Percentiles rank a stretch among this genome's conserved stretches.
Evolutionary conservation across 2,113 vertebrate species (phyloP).

Genomic region (Alligator mississippiensis): DNA sequence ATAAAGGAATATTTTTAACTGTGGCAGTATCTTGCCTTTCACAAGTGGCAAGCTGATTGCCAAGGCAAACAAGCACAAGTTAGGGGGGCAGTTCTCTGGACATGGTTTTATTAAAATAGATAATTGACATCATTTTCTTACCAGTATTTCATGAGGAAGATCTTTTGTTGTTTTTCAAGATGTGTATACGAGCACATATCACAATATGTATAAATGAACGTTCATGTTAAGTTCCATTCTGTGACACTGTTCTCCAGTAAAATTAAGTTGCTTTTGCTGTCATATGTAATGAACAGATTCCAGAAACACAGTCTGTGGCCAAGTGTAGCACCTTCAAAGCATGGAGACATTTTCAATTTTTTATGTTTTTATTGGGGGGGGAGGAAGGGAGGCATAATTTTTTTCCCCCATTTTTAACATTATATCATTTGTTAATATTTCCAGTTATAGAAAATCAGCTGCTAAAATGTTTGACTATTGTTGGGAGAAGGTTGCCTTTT

Average conservation of each 20-base stretch:
- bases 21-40: constrained; percentile 52
- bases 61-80: constrained; percentile 29
- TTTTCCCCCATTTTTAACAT: not conserved
- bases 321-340: constrained; percentile 42
- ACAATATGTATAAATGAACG: constrained; percentile 28
- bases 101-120: constrained; percentile 61
- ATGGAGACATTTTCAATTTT: constrained; percentile 38
- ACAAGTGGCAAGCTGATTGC: constrained; percentile 37
- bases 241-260: constrained; percentile 63
- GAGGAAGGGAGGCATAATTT: too few relatives aligned
- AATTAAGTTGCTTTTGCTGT: constrained; percentile 52
- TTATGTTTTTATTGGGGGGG: not conserved
- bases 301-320: constrained; percentile 51
- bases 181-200: constrained; percentile 27
- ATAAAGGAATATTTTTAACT: constrained; percentile 29
- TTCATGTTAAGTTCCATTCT: constrained; percentile 46
- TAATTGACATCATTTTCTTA: constrained; percentile 21
- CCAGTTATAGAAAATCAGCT: constrained; percentile 25
- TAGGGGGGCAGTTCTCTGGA: constrained; percentile 50
- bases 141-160: constrained; percentile 10
- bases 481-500: constrained; percentile 51
- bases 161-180: constrained; percentile 56
- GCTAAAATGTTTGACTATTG: constrained; percentile 26
- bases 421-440: constrained; percentile 45
- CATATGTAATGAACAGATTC: constrained; percentile 25